Conservation (phyloP, 2,113 vertebrate genomes). For the Psilopsiagon aurifrons region DNA sequence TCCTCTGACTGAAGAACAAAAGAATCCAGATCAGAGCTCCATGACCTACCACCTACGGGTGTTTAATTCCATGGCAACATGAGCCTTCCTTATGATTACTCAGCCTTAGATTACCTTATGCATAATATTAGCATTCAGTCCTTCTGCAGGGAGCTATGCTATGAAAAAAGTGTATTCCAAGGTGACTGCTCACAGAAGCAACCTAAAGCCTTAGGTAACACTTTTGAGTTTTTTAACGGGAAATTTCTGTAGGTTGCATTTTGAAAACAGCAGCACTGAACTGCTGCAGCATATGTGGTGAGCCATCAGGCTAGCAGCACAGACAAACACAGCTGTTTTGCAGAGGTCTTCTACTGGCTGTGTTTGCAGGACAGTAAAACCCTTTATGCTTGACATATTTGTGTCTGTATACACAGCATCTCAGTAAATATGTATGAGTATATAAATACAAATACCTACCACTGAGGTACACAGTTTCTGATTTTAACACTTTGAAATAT, state of each 20-base stretch:
- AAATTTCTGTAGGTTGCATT: neutral
- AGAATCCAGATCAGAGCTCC: conserved; percentile 31
- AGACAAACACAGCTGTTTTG: neutral
- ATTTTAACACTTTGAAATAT: neutral
- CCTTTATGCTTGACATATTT: neutral
- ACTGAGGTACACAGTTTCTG: neutral
- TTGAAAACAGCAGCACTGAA: neutral
- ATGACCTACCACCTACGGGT: conserved; percentile 52
- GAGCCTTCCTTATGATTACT: conserved; percentile 63
- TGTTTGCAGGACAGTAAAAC: neutral
- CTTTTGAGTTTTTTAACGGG: neutral
- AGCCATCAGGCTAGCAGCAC: accelerated
- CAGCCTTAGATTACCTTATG: conserved; percentile 47
- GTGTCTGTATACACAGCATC: neutral
- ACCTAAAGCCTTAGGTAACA: neutral
- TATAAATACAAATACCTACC: neutral
- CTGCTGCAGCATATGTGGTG: neutral
- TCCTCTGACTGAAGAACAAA: conserved; percentile 15
- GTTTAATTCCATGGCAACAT: conserved; percentile 59
- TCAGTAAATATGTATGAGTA: neutral
- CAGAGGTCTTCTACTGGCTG: neutral
- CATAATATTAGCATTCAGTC: conserved; percentile 30
- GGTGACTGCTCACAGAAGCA: neutral
- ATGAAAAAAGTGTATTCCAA: neutral
- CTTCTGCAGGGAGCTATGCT: neutral